These are phyloP conservation scores for Diacarnus erythraeanus DNA, from an alignment of 37 sponge, comb jelly and placozoan species.

Conservation along the genomic window DNA sequence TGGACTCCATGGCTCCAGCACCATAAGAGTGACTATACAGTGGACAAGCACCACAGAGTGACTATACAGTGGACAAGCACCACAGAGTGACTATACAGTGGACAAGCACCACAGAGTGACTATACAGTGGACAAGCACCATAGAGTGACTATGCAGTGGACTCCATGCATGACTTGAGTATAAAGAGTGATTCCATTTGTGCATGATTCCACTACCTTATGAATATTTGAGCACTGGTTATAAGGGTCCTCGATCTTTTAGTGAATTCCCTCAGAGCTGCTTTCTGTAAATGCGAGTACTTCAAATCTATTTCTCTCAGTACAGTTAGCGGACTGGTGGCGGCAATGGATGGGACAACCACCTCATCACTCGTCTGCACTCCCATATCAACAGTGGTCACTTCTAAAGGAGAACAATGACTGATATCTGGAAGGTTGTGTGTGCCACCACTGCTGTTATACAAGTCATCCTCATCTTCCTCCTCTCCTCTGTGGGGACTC, in stretches of 20 bases:
- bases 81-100: too few relatives aligned
- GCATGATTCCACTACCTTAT: too few relatives aligned
- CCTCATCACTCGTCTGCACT: background rate
- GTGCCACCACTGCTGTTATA: background rate
- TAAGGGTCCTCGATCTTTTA: background rate
- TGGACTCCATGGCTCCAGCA: too few relatives aligned
- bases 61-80: too few relatives aligned
- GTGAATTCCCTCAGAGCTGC: background rate
- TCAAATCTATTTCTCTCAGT: background rate
- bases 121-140: too few relatives aligned
- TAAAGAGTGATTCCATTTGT: too few relatives aligned
- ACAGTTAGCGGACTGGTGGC: background rate
- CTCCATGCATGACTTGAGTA: too few relatives aligned
- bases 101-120: too few relatives aligned
- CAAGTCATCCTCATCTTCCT: background rate
- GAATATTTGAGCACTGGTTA: background rate
- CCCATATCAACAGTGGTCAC: background rate
- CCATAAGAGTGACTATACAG: too few relatives aligned
- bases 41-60: too few relatives aligned
- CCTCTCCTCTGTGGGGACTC: background rate
- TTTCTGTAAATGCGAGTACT: background rate
- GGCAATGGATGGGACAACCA: background rate
- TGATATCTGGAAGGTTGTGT: background rate
- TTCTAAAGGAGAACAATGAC: background rate
- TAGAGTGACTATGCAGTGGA: too few relatives aligned